Base-by-base conservation (phyloP, 2,113 vertebrate genomes). In the Epinephelus lanceolatus region DNA sequence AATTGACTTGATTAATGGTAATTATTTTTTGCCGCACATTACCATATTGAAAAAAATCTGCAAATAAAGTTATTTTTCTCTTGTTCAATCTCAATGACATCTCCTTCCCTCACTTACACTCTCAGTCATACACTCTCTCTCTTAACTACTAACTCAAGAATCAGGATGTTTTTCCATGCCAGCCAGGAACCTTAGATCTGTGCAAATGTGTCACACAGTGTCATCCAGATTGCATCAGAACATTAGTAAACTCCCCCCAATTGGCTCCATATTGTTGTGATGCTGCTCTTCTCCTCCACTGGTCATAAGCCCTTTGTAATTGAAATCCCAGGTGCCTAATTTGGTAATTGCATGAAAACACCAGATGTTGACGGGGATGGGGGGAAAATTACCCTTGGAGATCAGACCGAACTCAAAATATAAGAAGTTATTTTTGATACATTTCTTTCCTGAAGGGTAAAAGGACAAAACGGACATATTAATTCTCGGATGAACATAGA, bases 291-390 rank as follows among this genome's bases (percentile, higher is more conserved):
- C 72, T 76, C 49, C 83, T 79, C 52, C 51, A 68, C 13, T 74
- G 65, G 51, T 86, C 57, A 42, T 42, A 40, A 77, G 37, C 21
- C 47, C 42, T 76, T 80, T 67, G 27, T 78, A 59, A 80, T 17
- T 76, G 37, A 87, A 76, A 72, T 76, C 77, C 56, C 82, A 67
- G 60, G 33, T 56, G 70, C 42, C 76, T 69, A 67, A 78, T 73
- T 81, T 86, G 60, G 60, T 71, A 69, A 82, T 67, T 69, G 59
- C 25, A 65, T 60, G 33, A 79, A 81, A 69, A 83, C 72, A 86
- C 53, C 68, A 78, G 57, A 89, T 74, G 76, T 69, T 9, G 0
- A 53, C 37, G 51, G 59, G 25, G 19, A 67, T 51, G 47, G 12
- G 49, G 67, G 56, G 61, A 71, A 61, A 75, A 63, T 65, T 57